These are phyloP conservation scores for Heliangelus exortis DNA, from an alignment of 2,797 vertebrate species.

Conservation along the genomic window DNA sequence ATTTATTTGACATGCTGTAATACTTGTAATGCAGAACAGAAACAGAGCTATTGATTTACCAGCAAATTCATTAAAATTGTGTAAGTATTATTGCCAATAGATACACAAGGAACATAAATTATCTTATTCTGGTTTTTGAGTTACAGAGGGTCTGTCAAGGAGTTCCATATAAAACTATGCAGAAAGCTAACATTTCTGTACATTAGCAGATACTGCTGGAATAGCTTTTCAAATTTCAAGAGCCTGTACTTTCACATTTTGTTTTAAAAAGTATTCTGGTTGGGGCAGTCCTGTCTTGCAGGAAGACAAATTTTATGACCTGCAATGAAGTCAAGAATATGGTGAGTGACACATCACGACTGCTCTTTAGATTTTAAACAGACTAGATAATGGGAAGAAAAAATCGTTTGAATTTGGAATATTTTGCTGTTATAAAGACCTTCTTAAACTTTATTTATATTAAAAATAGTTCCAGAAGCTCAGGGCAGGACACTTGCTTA, in stretches of 20 bases:
- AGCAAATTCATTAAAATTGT: constrained; percentile 68
- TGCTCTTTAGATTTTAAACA: neutral
- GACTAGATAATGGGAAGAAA: neutral
- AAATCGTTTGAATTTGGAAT: neutral
- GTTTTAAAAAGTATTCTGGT: neutral
- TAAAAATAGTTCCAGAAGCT: neutral
- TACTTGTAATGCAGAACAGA: constrained; percentile 77
- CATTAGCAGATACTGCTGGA: constrained; percentile 2
- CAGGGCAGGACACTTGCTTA: neutral
- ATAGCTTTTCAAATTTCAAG: neutral
- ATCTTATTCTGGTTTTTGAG: constrained; percentile 31
- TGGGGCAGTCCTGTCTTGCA: neutral
- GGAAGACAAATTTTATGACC: neutral
- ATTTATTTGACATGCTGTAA: constrained; percentile 73
- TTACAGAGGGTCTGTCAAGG: neutral
- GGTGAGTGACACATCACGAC: neutral
- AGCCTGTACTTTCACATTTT: neutral
- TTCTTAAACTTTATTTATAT: neutral
- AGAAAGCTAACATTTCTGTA: neutral
- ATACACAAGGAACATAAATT: constrained; percentile 67
- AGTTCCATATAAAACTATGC: constrained; percentile 42
- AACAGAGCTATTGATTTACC: constrained; percentile 69
- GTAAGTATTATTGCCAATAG: constrained; percentile 74
- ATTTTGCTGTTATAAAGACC: neutral
- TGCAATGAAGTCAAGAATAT: constrained; percentile 1